Conservation (phyloP, 1,140 invertebrate species). For the Macrostomum lignano region DNA sequence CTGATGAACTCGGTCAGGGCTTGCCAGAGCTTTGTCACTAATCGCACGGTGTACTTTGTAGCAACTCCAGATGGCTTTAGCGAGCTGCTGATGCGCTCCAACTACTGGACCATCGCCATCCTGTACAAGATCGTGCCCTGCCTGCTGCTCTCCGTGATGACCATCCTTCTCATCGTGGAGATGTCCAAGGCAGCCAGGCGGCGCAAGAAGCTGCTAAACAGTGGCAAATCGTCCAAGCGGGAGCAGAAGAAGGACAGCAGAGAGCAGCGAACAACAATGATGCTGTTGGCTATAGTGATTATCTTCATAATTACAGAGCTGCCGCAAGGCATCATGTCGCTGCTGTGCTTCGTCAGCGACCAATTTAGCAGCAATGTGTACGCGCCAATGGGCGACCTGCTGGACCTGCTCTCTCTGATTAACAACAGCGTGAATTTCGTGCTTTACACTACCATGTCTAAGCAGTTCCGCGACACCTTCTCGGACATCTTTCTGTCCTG, state of each 20-base stretch:
- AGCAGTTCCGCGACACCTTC: constrained; percentile 63
- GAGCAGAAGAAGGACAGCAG: constrained; percentile 13
- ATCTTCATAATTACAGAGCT: constrained; percentile 59
- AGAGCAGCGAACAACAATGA: constrained; percentile 48
- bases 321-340: constrained; percentile 33
- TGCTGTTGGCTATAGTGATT: constrained; percentile 55
- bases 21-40: not conserved
- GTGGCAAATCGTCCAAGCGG: constrained; percentile 11
- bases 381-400: not conserved
- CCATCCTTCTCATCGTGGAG: constrained; percentile 24
- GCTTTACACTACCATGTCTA: constrained; percentile 68
- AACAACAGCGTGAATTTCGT: constrained; percentile 53
- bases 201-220: constrained; percentile 11
- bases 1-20: constrained; percentile 19
- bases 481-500: constrained; percentile 41
- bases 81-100: constrained; percentile 12
- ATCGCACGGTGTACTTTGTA: too few species aligned
- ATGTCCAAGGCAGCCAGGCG: constrained; percentile 22
- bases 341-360: constrained; percentile 10
- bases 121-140: constrained; percentile 27
- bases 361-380: constrained; percentile 1
- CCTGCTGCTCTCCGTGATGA: constrained; percentile 26
- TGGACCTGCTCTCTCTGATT: constrained; percentile 1
- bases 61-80: too few species aligned
- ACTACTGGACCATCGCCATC: constrained; percentile 18